phyloP scores from a whole-genome alignment of 2,113 vertebrate species.

The Nannobrachium achirus region DNA sequence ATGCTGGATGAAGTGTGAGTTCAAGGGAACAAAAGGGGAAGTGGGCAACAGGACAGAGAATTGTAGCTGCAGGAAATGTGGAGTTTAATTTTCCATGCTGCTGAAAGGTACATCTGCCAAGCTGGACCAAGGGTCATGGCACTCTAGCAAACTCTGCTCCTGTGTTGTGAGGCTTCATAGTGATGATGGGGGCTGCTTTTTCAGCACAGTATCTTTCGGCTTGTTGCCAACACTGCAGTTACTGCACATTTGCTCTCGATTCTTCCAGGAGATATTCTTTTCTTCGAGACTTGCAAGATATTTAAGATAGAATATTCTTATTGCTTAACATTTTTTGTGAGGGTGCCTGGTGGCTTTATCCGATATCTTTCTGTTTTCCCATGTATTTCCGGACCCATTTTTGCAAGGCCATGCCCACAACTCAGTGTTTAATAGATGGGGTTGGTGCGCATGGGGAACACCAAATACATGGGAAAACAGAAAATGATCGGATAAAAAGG shows the following conservation, averaged over 20 bases:
- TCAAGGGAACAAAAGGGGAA: neutral
- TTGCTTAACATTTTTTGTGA: too few species aligned
- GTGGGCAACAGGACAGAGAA: conserved; percentile 1
- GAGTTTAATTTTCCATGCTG: neutral
- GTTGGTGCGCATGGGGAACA: too few species aligned
- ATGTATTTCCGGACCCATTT: too few species aligned
- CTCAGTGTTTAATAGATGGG: too few species aligned
- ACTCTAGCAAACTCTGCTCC: conserved; percentile 5
- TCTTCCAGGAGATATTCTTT: neutral
- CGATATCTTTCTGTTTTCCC: too few species aligned
- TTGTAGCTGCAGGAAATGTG: neutral
- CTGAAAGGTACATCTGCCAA: conserved; percentile 12
- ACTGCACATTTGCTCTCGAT: neutral
- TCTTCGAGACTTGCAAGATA: too few species aligned
- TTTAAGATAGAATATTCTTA: too few species aligned
- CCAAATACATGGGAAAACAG: too few species aligned
- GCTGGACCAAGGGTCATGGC: conserved; percentile 20
- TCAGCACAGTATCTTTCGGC: too few species aligned
- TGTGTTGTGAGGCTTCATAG: conserved; percentile 1
- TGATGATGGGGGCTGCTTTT: neutral
- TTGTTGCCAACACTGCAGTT: neutral
- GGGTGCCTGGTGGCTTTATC: too few species aligned
- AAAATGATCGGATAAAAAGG: too few species aligned
- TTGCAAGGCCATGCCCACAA: too few species aligned
- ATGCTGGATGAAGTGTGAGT: neutral